Evolutionary conservation across 2,113 vertebrate genomes (phyloP), one percentile per base, ranked within the genome.

Genomic region (Urocitellus parryii): DNA sequence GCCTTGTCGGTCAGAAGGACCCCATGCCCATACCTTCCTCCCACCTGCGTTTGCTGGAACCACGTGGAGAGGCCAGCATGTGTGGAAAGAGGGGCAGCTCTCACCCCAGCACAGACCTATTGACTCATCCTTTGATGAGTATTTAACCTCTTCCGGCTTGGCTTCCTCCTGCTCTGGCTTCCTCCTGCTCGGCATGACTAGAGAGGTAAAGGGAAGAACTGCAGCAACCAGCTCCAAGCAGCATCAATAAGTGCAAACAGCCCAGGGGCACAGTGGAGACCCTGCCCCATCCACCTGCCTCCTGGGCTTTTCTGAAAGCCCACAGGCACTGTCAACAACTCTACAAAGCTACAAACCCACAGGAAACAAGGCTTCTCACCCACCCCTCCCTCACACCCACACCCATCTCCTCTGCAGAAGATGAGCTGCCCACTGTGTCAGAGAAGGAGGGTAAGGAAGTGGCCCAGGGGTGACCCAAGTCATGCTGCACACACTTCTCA

Each of bases 321-420:
- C 29, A 8, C 17, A 27, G 53, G 29, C 22, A 11, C 56, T 27
- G 10, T 25, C 76, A 39, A n/a, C 70, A n/a, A 18, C 2, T 2
- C 27, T 6, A 18, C 91, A 82, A 53, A 93, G 58, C 51, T 88
- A 63, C 68, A 78, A 53, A 32, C 80, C 84, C 95, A 94, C 84
- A 63, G 90, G 83, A 96, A 96, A 37, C 22, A 4, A 61, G 61
- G 45, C n/a, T 45, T 32, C 39, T 70, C 20, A 4, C 48, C 24
- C 42, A 9, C 65, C 65, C 29, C 29, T 11, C 65, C 16, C 32
- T 51, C 29, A 42, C 42, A 16, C 25, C 22, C 39, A 8, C n/a
- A 10, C 32, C 24, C 37, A 39, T 29, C 68, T 88, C 82, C 51
- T n/a, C 94, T 58, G 77, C 37, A 58, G 22, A 56, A 3, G 7